Percentiles rank a stretch among this genome's conserved stretches.
phyloP scores from a whole-genome alignment of 2,113 vertebrate species.

The Tyto alba region DNA sequence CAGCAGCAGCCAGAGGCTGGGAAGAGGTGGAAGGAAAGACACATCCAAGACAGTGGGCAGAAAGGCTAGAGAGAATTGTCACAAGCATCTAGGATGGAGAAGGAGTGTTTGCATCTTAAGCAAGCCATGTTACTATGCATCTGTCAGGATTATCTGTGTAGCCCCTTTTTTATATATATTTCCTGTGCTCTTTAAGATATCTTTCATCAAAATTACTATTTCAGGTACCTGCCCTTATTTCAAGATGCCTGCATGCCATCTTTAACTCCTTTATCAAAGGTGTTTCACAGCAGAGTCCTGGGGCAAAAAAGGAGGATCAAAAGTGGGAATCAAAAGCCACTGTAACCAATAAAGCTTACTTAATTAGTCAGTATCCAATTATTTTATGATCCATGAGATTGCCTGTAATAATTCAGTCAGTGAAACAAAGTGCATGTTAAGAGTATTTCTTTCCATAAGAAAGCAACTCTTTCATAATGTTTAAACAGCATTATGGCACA shows the following conservation, averaged over 20 bases:
- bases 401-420: not conserved
- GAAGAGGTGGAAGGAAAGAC: not conserved
- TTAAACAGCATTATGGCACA: not conserved
- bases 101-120: not conserved
- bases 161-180: not conserved
- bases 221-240: not conserved
- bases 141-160: not conserved
- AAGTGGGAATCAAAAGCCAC: not conserved
- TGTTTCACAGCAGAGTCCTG: not conserved
- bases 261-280: not conserved
- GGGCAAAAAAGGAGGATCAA: not conserved
- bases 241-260: not conserved
- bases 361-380: not conserved
- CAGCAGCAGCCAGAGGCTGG: not conserved
- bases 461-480: not conserved
- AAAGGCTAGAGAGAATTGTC: not conserved
- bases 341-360: not conserved
- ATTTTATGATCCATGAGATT: slow-evolving; percentile 12
- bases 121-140: not conserved
- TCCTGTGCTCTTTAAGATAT: not conserved
- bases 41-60: not conserved
- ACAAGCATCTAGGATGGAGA: not conserved
- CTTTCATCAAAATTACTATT: not conserved
- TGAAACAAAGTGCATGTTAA: not conserved
- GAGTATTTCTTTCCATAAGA: not conserved